Evolutionary conservation across 2,888 invertebrate species (phyloP).

Genomic region (Monopis laevigella): DNA sequence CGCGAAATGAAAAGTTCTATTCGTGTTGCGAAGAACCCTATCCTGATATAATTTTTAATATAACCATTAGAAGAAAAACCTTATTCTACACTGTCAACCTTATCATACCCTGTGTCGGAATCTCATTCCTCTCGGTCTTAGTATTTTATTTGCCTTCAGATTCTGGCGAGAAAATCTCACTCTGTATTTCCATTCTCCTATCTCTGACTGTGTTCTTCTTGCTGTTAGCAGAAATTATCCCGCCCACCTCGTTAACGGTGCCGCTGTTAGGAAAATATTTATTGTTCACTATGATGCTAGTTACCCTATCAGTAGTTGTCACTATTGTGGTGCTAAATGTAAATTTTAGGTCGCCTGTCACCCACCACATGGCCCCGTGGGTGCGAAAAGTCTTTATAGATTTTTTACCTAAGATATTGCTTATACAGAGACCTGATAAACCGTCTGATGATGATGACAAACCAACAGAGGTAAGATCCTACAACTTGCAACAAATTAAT

Average conservation of each 20-base stretch:
- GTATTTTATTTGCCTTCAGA: constrained; percentile 98
- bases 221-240: constrained; percentile 92
- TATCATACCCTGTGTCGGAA: constrained; percentile 96
- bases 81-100: constrained; percentile 98
- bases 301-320: constrained; percentile 91
- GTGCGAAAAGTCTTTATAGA: constrained; percentile 87
- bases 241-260: constrained; percentile 92
- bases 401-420: constrained; percentile 84
- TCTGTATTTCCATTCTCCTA: constrained; percentile 93
- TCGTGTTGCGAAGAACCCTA: constrained; percentile 97
- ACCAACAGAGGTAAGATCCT: constrained; percentile 61
- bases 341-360: constrained; percentile 91
- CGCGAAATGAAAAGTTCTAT: constrained; percentile 91
- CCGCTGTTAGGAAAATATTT: constrained; percentile 92
- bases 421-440: constrained; percentile 89
- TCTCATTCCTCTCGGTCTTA: constrained; percentile 94
- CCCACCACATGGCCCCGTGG: constrained; percentile 93
- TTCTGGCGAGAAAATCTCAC: constrained; percentile 96
- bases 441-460: constrained; percentile 71
- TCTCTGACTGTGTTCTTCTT: constrained; percentile 95
- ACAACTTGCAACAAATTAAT: neutral
- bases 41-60: constrained; percentile 97
- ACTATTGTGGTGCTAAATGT: constrained; percentile 94
- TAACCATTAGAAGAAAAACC: constrained; percentile 93
- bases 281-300: constrained; percentile 94